These are phyloP conservation scores for Drosophila atroscutellata DNA, from an alignment of 2,888 invertebrate species.

Conservation along the genomic window DNA sequence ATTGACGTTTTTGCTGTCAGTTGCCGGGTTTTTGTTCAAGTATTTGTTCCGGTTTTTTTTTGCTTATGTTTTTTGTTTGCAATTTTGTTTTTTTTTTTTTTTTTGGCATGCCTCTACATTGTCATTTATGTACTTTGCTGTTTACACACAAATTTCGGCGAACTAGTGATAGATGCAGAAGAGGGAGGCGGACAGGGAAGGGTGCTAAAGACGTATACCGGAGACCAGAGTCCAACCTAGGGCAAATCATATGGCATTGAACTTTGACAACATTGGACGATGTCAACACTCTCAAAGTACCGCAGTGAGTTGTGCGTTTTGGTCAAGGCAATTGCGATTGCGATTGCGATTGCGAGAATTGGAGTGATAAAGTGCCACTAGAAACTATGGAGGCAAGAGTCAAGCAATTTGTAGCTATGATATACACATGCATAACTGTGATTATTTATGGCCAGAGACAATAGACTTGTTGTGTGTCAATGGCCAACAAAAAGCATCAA, in stretches of 20 bases:
- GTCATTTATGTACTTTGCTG: conserved; percentile 41
- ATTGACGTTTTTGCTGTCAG: conserved; percentile 22
- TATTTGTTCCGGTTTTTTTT: not conserved
- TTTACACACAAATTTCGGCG: conserved; percentile 30
- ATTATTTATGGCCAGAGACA: conserved; percentile 72
- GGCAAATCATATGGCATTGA: conserved; percentile 61
- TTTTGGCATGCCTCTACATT: conserved; percentile 34
- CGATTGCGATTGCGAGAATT: conserved; percentile 9
- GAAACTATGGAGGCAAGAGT: conserved; percentile 42
- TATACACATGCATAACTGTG: conserved; percentile 20
- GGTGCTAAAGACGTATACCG: conserved; percentile 20
- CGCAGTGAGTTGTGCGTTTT: conserved; percentile 41
- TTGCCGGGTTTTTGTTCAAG: conserved; percentile 3
- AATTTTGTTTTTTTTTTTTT: conserved; percentile 21
- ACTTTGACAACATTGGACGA: conserved; percentile 53
- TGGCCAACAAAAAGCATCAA: conserved; percentile 64
- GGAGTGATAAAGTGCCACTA: conserved; percentile 72
- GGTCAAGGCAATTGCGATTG: conserved; percentile 66
- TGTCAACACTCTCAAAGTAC: conserved; percentile 22
- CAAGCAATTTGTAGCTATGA: conserved; percentile 34
- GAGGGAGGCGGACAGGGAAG: conserved; percentile 11
- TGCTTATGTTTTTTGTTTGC: conserved; percentile 14
- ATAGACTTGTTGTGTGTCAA: conserved; percentile 70
- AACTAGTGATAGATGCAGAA: conserved; percentile 23
- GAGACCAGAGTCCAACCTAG: conserved; percentile 18